Percentiles rank a stretch among this genome's conserved stretches.
phyloP scores from a whole-genome alignment of 1,140 invertebrate species.

The Cryptotermes secundus region DNA sequence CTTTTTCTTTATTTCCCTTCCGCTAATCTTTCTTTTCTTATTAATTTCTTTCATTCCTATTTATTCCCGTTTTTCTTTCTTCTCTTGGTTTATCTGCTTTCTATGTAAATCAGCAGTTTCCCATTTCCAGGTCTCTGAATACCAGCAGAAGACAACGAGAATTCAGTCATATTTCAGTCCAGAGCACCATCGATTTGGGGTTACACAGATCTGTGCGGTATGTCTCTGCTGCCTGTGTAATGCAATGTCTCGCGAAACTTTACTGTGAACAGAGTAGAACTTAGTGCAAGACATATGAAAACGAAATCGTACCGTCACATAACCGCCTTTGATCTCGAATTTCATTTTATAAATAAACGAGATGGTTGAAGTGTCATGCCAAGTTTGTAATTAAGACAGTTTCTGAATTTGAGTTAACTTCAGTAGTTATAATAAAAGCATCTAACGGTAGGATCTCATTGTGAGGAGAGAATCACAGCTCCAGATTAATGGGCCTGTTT shows the following conservation, averaged over 20 bases:
- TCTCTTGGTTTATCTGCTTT: too few species aligned
- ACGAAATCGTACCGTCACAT: not conserved
- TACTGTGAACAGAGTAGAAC: not conserved
- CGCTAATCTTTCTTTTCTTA: too few species aligned
- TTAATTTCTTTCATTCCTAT: too few species aligned
- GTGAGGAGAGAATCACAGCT: not conserved
- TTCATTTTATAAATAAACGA: conserved; percentile 16
- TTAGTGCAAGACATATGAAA: not conserved
- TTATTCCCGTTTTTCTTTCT: too few species aligned
- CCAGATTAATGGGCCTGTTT: conserved; percentile 2
- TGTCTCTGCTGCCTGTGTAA: not conserved
- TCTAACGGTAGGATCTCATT: not conserved
- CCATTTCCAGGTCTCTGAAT: too few species aligned
- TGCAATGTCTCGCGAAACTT: not conserved
- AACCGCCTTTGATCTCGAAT: not conserved
- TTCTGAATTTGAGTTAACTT: not conserved
- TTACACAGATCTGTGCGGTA: not conserved
- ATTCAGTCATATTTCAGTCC: not conserved
- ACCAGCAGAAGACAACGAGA: too few species aligned
- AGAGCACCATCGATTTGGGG: not conserved
- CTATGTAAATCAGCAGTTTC: too few species aligned
- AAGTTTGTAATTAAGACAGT: conserved; percentile 17
- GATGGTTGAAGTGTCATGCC: not conserved
- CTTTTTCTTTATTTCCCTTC: too few species aligned
- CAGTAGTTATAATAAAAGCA: not conserved